Conservation (phyloP, 2,888 invertebrate genomes). For the Rhagium mordax region DNA sequence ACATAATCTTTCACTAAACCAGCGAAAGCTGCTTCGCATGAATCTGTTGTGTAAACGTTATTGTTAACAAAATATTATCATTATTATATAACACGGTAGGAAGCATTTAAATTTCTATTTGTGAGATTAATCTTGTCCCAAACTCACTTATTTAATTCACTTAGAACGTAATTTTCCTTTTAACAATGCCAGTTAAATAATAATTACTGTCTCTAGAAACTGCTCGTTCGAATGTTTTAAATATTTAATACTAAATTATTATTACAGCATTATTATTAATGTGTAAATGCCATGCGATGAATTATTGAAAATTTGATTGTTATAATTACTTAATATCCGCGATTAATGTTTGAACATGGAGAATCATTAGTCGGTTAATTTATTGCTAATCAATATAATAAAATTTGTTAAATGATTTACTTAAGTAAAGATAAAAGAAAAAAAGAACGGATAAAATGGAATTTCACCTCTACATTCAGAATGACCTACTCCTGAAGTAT, state of each 20-base stretch:
- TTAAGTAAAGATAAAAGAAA: too few relatives aligned
- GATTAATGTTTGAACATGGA: too few relatives aligned
- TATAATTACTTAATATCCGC: too few relatives aligned
- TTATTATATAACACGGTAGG: slow-evolving; percentile 1
- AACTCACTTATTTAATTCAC: not conserved
- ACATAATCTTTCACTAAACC: not conserved
- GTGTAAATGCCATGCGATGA: too few relatives aligned
- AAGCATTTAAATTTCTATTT: slow-evolving; percentile 5
- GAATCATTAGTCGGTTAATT: too few relatives aligned
- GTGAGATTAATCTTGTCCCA: not conserved
- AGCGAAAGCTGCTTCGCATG: not conserved
- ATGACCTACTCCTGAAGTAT: too few relatives aligned
- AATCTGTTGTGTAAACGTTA: not conserved
- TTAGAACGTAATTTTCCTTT: not conserved
- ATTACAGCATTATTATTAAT: too few relatives aligned
- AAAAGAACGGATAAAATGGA: too few relatives aligned
- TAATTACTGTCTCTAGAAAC: not conserved
- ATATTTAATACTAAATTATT: not conserved
- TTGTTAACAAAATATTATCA: slow-evolving; percentile 4
- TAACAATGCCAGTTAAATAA: not conserved
- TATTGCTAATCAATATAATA: too few relatives aligned
- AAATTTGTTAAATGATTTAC: too few relatives aligned
- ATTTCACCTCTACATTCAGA: too few relatives aligned
- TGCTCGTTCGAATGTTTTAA: not conserved
- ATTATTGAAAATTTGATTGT: too few relatives aligned